Evolutionary conservation across 2,113 vertebrate genomes (phyloP).

Genomic region (Python bivittatus): DNA sequence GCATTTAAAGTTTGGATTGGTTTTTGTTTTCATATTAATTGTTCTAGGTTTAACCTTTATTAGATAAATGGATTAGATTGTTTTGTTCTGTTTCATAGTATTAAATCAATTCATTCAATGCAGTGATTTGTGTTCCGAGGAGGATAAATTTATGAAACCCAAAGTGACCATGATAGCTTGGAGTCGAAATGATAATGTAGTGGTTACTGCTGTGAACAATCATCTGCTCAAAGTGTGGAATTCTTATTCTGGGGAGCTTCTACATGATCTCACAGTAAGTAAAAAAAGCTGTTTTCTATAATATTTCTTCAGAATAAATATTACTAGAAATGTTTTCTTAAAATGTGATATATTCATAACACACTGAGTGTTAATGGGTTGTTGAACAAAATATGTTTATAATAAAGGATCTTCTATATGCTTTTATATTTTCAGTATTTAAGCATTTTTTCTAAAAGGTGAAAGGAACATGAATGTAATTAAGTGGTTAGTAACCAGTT

Average conservation of each 20-base stretch:
- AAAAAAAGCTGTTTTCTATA: background rate
- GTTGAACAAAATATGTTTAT: too few species aligned
- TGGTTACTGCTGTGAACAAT: constrained; percentile 95
- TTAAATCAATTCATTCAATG: constrained; percentile 10
- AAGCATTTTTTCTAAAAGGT: background rate
- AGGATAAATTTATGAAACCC: constrained; percentile 90
- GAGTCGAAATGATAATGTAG: constrained; percentile 91
- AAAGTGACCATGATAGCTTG: constrained; percentile 99
- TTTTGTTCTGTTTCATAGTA: background rate
- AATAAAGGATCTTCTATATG: background rate
- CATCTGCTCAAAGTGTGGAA: constrained; percentile 98
- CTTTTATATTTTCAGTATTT: background rate
- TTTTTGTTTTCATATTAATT: background rate
- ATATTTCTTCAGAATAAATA: background rate
- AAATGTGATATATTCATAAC: background rate
- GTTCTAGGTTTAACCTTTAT: background rate
- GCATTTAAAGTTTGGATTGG: background rate
- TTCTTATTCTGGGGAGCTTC: constrained; percentile 89
- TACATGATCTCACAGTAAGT: constrained; percentile 90
- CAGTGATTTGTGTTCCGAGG: constrained; percentile 76
- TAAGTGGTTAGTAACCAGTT: background rate
- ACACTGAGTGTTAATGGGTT: background rate
- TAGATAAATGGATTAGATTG: background rate
- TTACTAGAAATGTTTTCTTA: background rate
- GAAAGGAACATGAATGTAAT: background rate